Base-by-base conservation (phyloP, 2,888 invertebrate genomes). In the Drosophila eohydei region DNA sequence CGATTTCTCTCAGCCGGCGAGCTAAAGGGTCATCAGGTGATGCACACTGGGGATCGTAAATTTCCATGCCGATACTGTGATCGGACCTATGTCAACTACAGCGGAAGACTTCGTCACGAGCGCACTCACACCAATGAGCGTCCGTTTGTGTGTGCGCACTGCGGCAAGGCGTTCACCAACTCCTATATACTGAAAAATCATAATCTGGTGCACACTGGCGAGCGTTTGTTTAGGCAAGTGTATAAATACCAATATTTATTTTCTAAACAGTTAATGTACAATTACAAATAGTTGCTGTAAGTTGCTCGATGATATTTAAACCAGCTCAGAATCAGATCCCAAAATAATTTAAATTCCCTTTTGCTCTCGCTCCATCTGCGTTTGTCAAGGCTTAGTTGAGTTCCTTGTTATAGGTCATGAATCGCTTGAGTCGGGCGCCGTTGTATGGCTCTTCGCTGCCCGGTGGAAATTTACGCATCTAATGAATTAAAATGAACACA, bases 381-480 rank as follows among this genome's bases (percentile, higher is more conserved):
- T 16, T 12, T 8, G 38, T n/a, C 9, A 26, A n/a, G 52, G 9
- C 14, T 57, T 70, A 61, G 83, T 76, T 60, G 94, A 93, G 74
- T 34, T 71, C 62, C 60, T 93, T 93, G 76, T 94, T 94, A 61
- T 93, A 91, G 66, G 93, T 90, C 80, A 94, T 89, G 82, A 95
- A 95, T 75, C 93, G 93, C 73, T 93, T 92, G 52, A 95, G 88
- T 62, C 94, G 92, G 46, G 93, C 91, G 50, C 94, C 94, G 77
- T 94, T 94, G 82, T 93, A 94, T 3, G 94, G 94, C 46, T 93
- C 92, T 58, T 95, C 95, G 78, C 94, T 94, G 83, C 95, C 95
- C 16, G 95, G 95, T 32, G 95, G 95, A 92, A 95, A 94, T 83
- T 95, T 94, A 82, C 95, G 93, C 95, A 95, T 95, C 95, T 95